Evolutionary conservation across 1,140 invertebrate species (phyloP).

Genomic region (Lordiphosa clarofinis): DNA sequence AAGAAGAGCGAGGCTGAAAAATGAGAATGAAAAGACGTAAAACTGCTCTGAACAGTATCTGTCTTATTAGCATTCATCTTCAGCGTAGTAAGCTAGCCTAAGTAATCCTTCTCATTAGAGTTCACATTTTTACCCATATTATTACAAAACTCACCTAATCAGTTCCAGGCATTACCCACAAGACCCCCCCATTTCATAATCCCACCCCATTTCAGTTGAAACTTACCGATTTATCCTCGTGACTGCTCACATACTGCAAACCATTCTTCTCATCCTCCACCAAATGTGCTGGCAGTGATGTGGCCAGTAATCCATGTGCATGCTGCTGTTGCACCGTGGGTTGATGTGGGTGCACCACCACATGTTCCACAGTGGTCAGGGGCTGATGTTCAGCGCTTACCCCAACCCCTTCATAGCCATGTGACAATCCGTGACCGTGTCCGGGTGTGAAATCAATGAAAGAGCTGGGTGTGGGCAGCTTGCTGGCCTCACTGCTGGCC

Average conservation of each 20-base stretch:
- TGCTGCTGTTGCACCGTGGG: constrained; percentile 26
- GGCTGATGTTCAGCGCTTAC: constrained; percentile 32
- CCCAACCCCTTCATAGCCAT: constrained; percentile 63
- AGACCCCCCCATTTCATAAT: background rate
- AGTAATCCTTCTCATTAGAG: too few species aligned
- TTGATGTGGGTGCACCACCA: constrained; percentile 63
- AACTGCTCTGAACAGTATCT: too few species aligned
- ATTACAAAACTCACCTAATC: background rate
- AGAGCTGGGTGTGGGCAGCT: constrained; percentile 55
- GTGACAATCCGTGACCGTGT: constrained; percentile 52
- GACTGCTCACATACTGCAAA: constrained; percentile 40
- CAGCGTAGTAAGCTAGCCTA: too few species aligned
- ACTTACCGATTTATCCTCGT: constrained; percentile 53
- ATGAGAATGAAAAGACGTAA: too few species aligned
- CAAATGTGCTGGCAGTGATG: constrained; percentile 44
- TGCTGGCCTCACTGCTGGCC: constrained; percentile 20
- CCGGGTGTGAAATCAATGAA: constrained; percentile 56
- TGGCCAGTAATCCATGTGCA: constrained; percentile 21
- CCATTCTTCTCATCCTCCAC: constrained; percentile 37
- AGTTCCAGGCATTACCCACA: background rate
- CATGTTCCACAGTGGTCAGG: constrained; percentile 48
- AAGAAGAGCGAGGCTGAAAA: too few species aligned
- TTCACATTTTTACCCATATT: too few species aligned
- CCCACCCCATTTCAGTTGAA: too few species aligned
- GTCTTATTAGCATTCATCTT: too few species aligned